A percentile compares a stretch with the other conserved stretches of the same genome.
phyloP scores from a whole-genome alignment of 2,797 vertebrate species.

The Melanotaenia boesemani region DNA sequence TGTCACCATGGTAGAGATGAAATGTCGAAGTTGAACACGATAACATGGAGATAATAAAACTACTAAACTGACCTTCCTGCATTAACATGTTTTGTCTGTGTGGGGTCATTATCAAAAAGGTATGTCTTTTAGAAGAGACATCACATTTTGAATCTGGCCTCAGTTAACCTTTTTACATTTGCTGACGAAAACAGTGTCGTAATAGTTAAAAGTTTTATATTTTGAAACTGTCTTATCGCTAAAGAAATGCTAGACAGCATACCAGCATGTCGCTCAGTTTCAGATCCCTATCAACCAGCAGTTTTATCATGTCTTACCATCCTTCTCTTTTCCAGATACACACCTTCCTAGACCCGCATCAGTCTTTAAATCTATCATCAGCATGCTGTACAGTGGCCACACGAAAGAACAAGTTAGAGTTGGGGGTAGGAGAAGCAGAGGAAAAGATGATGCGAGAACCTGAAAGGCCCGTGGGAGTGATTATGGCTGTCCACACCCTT shows the following conservation, averaged over 20 bases:
- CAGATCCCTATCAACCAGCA: conserved; percentile 58
- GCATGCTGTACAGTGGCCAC: conserved; percentile 47
- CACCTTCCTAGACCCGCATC: conserved; percentile 50
- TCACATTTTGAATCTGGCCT: not conserved
- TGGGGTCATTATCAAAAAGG: not conserved
- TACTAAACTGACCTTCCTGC: too few species aligned
- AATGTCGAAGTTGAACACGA: too few species aligned
- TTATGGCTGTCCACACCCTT: conserved; percentile 65
- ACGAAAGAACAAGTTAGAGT: conserved; percentile 22
- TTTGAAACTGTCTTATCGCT: conserved; percentile 53
- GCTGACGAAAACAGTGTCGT: too few species aligned
- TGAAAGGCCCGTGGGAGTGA: conserved; percentile 41
- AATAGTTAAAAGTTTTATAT: conserved; percentile 13
- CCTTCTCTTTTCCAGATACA: conserved; percentile 11
- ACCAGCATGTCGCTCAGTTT: conserved; percentile 40
- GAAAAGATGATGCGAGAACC: conserved; percentile 32
- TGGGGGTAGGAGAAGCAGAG: conserved; percentile 3
- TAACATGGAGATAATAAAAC: too few species aligned
- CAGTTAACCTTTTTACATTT: not conserved
- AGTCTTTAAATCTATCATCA: conserved; percentile 58
- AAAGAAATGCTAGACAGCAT: conserved; percentile 48
- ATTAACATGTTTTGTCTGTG: not conserved
- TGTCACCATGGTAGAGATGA: too few species aligned
- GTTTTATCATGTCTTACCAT: conserved; percentile 16
- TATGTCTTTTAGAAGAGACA: not conserved